Conservation (phyloP, 2,113 vertebrate genomes). For the Centropus bengalensis region DNA sequence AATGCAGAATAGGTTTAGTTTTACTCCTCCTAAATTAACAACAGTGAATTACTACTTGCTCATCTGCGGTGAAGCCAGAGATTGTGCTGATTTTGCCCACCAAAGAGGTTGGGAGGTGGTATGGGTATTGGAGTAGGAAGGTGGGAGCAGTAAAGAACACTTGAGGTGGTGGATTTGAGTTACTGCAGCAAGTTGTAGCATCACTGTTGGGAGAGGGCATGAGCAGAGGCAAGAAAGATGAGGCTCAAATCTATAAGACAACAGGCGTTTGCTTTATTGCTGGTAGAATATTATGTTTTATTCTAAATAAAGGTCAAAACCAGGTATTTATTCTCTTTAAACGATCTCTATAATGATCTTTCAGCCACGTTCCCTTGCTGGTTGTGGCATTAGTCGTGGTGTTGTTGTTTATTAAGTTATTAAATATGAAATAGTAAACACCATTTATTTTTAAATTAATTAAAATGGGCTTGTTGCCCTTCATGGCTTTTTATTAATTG, state of each 20-base stretch:
- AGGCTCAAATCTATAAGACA: background rate
- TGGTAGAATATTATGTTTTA: background rate
- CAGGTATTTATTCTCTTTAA: background rate
- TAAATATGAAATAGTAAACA: constrained; percentile 45
- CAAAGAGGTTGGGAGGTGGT: background rate
- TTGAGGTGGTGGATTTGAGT: background rate
- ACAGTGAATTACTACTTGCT: background rate
- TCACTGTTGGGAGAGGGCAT: background rate
- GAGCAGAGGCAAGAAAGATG: background rate
- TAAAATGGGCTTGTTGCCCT: constrained; percentile 36
- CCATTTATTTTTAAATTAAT: constrained; percentile 47
- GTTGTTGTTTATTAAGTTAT: constrained; percentile 39
- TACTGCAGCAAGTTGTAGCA: background rate
- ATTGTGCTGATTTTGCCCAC: background rate
- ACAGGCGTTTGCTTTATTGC: background rate
- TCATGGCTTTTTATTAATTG: constrained; percentile 46
- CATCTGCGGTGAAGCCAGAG: background rate
- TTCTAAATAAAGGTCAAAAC: background rate
- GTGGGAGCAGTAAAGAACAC: background rate
- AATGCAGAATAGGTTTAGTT: fast-evolving
- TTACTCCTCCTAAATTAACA: background rate
- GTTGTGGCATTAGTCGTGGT: background rate
- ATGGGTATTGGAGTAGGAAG: background rate
- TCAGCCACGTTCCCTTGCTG: background rate
- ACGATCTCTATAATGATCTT: background rate